Conservation (phyloP, 2,797 vertebrate genomes). For the Cynopterus sphinx region DNA sequence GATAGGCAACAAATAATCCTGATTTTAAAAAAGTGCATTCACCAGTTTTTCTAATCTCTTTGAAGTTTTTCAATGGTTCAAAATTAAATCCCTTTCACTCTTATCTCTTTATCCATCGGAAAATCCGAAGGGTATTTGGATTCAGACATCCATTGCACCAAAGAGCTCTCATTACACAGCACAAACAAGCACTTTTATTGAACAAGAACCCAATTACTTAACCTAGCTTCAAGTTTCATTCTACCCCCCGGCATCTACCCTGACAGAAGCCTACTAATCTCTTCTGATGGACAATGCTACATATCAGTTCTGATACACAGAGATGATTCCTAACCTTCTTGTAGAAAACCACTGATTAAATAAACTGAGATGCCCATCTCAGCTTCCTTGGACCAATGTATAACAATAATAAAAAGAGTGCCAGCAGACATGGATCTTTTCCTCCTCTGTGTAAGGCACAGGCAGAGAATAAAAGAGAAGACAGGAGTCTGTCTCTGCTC, state of each 20-base stretch:
- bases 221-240: slow-evolving; percentile 91
- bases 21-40: slow-evolving; percentile 72
- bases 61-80: slow-evolving; percentile 85
- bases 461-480: slow-evolving; percentile 60
- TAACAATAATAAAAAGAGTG: slow-evolving; percentile 90
- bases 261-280: slow-evolving; percentile 93
- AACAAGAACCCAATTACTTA: slow-evolving; percentile 99
- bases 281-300: slow-evolving; percentile 89
- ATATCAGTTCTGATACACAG: slow-evolving; percentile 85
- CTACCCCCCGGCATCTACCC: slow-evolving; percentile 87
- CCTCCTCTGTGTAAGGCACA: slow-evolving; percentile 60
- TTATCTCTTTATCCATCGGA: slow-evolving; percentile 86
- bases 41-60: slow-evolving; percentile 84
- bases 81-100: slow-evolving; percentile 86
- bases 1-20: slow-evolving; percentile 76
- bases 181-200: slow-evolving; percentile 91
- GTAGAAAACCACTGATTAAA: slow-evolving; percentile 93
- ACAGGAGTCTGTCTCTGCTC: slow-evolving; percentile 22
- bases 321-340: slow-evolving; percentile 87
- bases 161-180: slow-evolving; percentile 87
- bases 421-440: slow-evolving; percentile 79
- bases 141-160: slow-evolving; percentile 84
- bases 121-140: slow-evolving; percentile 88
- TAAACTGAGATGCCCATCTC: slow-evolving; percentile 93
- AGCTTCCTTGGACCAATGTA: slow-evolving; percentile 92